Conservation (phyloP, 2,797 vertebrate genomes). For the Smutsia temminckii region DNA sequence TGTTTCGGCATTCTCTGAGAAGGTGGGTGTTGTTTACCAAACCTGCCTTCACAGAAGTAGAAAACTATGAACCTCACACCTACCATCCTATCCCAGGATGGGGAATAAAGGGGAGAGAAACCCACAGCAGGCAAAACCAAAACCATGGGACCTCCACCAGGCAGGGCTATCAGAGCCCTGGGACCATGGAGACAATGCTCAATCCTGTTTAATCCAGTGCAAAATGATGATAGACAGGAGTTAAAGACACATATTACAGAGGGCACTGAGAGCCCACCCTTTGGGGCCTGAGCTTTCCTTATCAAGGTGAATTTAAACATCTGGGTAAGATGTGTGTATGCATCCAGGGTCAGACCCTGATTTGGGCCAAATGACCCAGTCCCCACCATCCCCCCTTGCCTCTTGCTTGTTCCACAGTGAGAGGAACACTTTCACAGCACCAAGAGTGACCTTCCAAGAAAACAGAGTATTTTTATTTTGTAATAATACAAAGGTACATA, state of each 20-base stretch:
- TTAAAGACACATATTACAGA: neutral
- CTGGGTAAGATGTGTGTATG: too few relatives aligned
- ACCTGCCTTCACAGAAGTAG: neutral
- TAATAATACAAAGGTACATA: neutral
- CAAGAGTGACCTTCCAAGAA: neutral
- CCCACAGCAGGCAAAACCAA: neutral
- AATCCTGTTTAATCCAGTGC: neutral
- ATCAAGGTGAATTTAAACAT: neutral
- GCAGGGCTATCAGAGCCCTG: neutral
- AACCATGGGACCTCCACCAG: neutral
- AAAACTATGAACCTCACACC: neutral
- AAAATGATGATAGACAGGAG: neutral
- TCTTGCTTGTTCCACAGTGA: neutral
- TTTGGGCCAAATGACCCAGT: neutral
- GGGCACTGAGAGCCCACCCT: neutral
- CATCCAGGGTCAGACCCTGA: neutral
- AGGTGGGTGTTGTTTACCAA: neutral
- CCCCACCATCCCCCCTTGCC: too few relatives aligned
- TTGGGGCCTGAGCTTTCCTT: neutral
- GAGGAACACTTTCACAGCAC: neutral
- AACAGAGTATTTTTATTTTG: neutral
- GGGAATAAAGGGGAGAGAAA: neutral
- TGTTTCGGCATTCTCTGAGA: neutral
- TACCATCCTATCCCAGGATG: neutral
- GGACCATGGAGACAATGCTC: rapidly evolving